Evolutionary conservation across 2,888 invertebrate genomes (phyloP).

Genomic region (Andrena flavipes): DNA sequence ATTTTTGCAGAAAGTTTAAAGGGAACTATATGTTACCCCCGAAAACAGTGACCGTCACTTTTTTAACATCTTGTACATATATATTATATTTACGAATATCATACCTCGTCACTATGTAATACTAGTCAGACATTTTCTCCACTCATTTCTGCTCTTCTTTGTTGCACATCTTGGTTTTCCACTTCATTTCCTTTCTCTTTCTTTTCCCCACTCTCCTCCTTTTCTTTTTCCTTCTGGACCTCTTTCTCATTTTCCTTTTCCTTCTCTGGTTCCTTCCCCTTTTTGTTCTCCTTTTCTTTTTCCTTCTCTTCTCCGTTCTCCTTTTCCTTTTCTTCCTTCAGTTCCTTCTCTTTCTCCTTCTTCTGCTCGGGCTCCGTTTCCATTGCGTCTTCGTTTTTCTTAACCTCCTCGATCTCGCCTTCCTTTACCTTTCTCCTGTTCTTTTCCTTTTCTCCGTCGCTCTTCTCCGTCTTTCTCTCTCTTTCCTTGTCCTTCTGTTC

Average conservation of each 20-base stretch:
- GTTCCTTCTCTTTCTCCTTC: slow-evolving; percentile 55
- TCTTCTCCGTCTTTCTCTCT: slow-evolving; percentile 62
- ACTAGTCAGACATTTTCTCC: slow-evolving; percentile 83
- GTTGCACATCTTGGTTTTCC: slow-evolving; percentile 52
- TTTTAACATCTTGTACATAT: not conserved
- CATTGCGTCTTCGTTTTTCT: not conserved
- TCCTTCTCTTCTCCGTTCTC: slow-evolving; percentile 44
- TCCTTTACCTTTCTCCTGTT: slow-evolving; percentile 24
- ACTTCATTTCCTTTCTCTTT: not conserved
- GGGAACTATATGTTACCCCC: too few relatives aligned
- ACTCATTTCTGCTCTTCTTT: slow-evolving; percentile 58
- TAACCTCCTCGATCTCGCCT: slow-evolving; percentile 44
- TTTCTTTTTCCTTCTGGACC: slow-evolving; percentile 16
- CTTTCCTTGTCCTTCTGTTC: slow-evolving; percentile 21
- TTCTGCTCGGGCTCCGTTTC: slow-evolving; percentile 70
- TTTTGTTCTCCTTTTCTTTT: slow-evolving; percentile 30
- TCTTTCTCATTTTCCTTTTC: slow-evolving; percentile 60
- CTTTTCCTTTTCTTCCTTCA: slow-evolving; percentile 51
- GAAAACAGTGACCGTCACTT: too few relatives aligned
- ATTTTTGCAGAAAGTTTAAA: too few relatives aligned
- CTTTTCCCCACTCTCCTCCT: not conserved
- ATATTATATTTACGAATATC: not conserved
- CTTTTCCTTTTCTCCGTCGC: slow-evolving; percentile 45
- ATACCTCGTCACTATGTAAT: slow-evolving; percentile 80
- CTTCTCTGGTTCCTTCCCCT: slow-evolving; percentile 15